Evolutionary conservation across 1,140 invertebrate species (phyloP), one percentile per base, ranked within the genome.

Genomic region (Cydia pomonella): DNA sequence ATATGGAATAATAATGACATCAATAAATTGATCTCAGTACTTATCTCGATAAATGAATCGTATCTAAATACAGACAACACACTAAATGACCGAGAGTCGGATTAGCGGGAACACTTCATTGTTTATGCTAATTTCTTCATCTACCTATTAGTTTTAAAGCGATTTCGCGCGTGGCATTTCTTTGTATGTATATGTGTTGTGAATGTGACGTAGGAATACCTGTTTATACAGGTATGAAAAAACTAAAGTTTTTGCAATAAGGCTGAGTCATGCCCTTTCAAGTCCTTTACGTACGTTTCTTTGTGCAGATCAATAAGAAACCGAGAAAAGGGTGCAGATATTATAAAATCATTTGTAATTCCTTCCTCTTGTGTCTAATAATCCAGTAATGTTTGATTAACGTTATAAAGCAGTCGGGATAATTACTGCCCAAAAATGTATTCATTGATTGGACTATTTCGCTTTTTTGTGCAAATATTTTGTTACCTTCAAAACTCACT

Each of bases 131-230:
- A 53, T 53, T 53, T 53, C 50, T 53, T 53, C 50, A 53, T 53
- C 33, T 53, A 18, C 50, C 5, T 53, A 53, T n/a, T 53, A n/a
- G n/a, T 53, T 53, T 44, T 44, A 44, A 44, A 3, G 50, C 50
- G n/a, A 53, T 53, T 53, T 53, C 50, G 50, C 16, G 50, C n/a
- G n/a, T 53, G n/a, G 50, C 7, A 53, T 53, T 53, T 53, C 50
- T 53, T 18, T 53, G 50, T 53, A 13, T 44, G 1, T 13, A 7
- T 53, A 53, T 9, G 50, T 18, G 9, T 53, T 5, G 50, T 53
- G 50, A 44, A 38, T 38, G 33, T 44, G 13, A 44, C 3, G 41
- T 16, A 44, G 41, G 41, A 3, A 13, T 50, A 50, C 47, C 13
- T 50, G 2, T 12, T 12, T 12, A 12, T 50, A 50, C 12, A 41